Evolutionary conservation across 2,888 invertebrate genomes (phyloP), one percentile per base, ranked within the genome.

Genomic region (Caenorhabditis becei): DNA sequence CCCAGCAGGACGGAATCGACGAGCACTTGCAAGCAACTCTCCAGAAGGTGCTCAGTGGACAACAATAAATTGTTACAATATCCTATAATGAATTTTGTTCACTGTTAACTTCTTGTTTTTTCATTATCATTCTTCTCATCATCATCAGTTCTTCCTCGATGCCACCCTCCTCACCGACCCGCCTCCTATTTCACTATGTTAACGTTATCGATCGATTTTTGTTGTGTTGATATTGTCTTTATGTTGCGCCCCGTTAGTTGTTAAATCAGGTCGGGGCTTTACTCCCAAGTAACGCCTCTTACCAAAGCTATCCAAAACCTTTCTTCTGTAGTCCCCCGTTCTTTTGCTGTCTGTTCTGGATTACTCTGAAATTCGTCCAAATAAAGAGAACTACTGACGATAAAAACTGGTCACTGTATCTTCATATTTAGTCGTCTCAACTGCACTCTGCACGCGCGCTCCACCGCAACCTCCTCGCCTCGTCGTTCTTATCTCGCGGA

Each of bases 171-270:
- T 11, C 26, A 7, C 26, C 24, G 41, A 26, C 28, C 26, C 2
- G 4, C 32, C 23, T 26, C 24, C 20, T 16, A 24, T 18, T 66
- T 54, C 54, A 66, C 53, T 26, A 32, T 61, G 54, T 72, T 63
- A 63, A 63, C 44, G 59, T 47, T 69, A 51, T 47, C 69, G 32
- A 58, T 77, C 56, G 35, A 49, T 28, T 61, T 35, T 71, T 71
- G 78, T 78, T 78, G 65, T 71, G 71, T 71, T 78, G 67, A 66
- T 72, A 79, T 79, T 79, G 70, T 77, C 77, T 53, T 61, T 69
- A 77, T 77, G 61, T 77, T 77, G 54, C 66, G 37, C 61, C 24
- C 53, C 44, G 71, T 67, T 69, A 77, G 77, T 77, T 77, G 77
- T 77, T 77, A 63, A 47, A 49, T 59, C 37, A 49, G 44, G 59